Evolutionary conservation across 2,113 vertebrate species (phyloP), one percentile per base, ranked within the genome.

Genomic region (Heterochromis multidens): DNA sequence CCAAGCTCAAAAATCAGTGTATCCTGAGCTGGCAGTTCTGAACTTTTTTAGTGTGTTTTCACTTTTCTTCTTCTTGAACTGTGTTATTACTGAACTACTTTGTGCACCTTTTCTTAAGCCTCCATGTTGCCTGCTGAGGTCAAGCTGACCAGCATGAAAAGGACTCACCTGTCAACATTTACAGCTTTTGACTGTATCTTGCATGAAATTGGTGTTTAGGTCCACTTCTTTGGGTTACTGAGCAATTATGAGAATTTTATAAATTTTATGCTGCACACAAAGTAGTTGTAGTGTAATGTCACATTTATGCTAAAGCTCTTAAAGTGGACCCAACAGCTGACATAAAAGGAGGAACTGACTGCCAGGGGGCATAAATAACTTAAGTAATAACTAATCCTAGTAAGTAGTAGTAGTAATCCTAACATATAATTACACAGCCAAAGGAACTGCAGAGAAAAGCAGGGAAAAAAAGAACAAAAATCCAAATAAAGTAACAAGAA

Each of bases 271-370:
- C 40, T 29, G 23, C 27, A 19, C 23, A 46, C 23, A 27, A 46
- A 1, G 2, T 49, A 72, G 40, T 21, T 12, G 65, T 46, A 16
- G 46, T 65, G 40, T 65, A 40, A 40, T 40, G 23, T 7, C 62
- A 40, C 37, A 25, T 67, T 67, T 35, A 25, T 67, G 35, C 21
- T 67, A 40, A 67, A 67, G 62, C 40, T 67, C n/a, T 67, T 67
- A 5, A 25, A 25, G 35, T 67, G 62, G 9, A 67, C 62, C 12
- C 62, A 67, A 43, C 37, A 43, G 25, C 17, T 0, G 3, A 70
- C 63, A 27, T 17, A 7, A 67, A 67, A 1, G 37, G 43, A 25
- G 8, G 13, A n/a, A 10, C 13, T 43, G 37, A 43, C n/a, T 43
- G 37, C n/a, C 63, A 43, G 37, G 37, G 35, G n/a, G 3, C 13